Conservation (phyloP, 1,140 invertebrate genomes). For the Bradysia coprophila region DNA sequence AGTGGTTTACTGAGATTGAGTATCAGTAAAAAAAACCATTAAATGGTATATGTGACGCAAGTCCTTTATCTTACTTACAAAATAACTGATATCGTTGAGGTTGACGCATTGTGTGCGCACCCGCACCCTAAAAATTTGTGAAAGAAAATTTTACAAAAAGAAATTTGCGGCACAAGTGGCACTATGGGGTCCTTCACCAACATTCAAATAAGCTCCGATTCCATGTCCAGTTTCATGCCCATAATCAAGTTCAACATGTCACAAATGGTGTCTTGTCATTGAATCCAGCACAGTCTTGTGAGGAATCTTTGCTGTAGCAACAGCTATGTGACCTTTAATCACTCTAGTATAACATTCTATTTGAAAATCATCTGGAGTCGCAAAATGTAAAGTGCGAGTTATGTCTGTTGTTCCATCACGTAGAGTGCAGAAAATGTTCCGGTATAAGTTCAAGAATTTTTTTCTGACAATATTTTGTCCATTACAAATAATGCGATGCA, state of each 20-base stretch:
- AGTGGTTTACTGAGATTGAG: too few species aligned
- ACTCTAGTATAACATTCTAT: slow-evolving; percentile 86
- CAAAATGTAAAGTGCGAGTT: slow-evolving; percentile 82
- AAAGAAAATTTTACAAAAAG: too few species aligned
- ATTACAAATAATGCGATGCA: slow-evolving; percentile 57
- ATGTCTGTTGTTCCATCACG: slow-evolving; percentile 92
- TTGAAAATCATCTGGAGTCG: slow-evolving; percentile 55
- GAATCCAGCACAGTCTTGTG: slow-evolving; percentile 57
- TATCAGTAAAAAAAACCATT: too few species aligned
- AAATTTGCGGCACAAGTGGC: too few species aligned
- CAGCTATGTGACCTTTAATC: slow-evolving; percentile 61
- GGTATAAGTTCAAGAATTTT: neutral
- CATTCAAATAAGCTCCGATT: slow-evolving; percentile 87
- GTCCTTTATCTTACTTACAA: too few species aligned
- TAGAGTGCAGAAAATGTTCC: slow-evolving; percentile 18
- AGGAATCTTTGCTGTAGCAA: slow-evolving; percentile 67
- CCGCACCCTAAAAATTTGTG: too few species aligned
- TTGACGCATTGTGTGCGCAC: too few species aligned
- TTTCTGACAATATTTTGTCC: too few species aligned
- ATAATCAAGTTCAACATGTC: slow-evolving; percentile 92
- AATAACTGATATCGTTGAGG: too few species aligned
- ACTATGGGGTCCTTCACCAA: slow-evolving; percentile 84
- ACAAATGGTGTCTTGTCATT: slow-evolving; percentile 70
- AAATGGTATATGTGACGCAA: too few species aligned
- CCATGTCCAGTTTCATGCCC: slow-evolving; percentile 95